phyloP scores from a whole-genome alignment of 2,888 invertebrate species.

The Parasteatoda lunata region DNA sequence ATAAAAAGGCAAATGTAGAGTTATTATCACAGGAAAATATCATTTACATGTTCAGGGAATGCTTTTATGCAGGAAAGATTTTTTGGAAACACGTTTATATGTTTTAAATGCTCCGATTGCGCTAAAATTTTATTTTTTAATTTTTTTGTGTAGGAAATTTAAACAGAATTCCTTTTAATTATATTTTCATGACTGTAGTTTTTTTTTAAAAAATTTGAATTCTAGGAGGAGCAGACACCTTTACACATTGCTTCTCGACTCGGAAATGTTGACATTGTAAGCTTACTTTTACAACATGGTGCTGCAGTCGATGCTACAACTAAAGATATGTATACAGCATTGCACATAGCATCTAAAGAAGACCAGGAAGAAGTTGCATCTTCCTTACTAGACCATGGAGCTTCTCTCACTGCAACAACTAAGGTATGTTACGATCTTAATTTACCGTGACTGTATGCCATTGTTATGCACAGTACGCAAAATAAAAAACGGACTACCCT shows the following conservation, averaged over 20 bases:
- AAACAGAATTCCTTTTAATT: not conserved
- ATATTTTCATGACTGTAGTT: not conserved
- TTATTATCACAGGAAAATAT: too few relatives aligned
- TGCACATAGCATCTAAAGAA: constrained; percentile 99
- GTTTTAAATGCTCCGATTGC: too few relatives aligned
- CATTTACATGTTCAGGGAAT: too few relatives aligned
- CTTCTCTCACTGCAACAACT: constrained; percentile 93
- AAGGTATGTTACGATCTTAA: constrained; percentile 77
- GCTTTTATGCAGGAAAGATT: too few relatives aligned
- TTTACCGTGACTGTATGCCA: too few relatives aligned
- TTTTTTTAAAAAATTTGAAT: constrained; percentile 11
- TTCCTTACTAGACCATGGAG: constrained; percentile 95
- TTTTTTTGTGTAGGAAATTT: too few relatives aligned
- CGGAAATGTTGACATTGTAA: constrained; percentile 98
- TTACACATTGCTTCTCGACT: constrained; percentile 97
- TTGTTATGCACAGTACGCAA: too few relatives aligned
- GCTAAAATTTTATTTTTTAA: too few relatives aligned
- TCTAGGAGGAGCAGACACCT: constrained; percentile 94
- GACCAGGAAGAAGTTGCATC: constrained; percentile 97
- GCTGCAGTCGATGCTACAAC: constrained; percentile 93
- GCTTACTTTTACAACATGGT: constrained; percentile 94
- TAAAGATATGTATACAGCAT: constrained; percentile 93
- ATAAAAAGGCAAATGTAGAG: too few relatives aligned
- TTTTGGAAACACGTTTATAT: too few relatives aligned
- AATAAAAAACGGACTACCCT: too few relatives aligned